Evolutionary conservation across 2,888 invertebrate species (phyloP), one percentile per base, ranked within the genome.

Genomic region (Tenthredo notha): DNA sequence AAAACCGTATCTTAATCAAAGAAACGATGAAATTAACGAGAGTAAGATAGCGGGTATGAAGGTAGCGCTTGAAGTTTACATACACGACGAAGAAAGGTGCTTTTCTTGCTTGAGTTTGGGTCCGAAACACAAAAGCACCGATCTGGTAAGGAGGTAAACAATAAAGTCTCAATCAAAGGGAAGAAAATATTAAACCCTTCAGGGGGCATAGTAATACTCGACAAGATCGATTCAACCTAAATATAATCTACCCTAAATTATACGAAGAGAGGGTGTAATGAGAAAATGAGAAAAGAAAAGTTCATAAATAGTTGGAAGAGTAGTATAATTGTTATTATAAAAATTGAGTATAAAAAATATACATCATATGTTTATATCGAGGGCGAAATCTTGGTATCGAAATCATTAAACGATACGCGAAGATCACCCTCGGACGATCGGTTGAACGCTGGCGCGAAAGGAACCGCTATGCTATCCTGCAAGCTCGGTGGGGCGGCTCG

Each of bases 121-220:
- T 12, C n/a, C 21, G 43, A n/a, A 43, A 43, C 43, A 67, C 29
- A 67, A 67, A 33, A 25, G 29, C 67, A 1, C 6, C 6, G 67
- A 18, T 67, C 33, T 67, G 29, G 67, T 33, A 43, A 43, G 74
- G n/a, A 21, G 40, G 74, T 43, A 43, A 74, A 74, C 74, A 74
- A 74, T 74, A 43, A 43, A 74, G 74, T 74, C 43, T 37, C 18
- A 37, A n/a, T 37, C 70, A 70, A 70, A 70, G 18, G 70, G 37
- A 70, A 33, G 33, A 37, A 37, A 70, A 70, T 70, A 37, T 40
- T 70, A 33, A 70, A 70, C 70, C 70, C 33, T 37, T n/a, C 33
- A 10, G 61, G 61, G 25, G 25, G 61, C 12, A 61, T 25, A 25
- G 61, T 25, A 10, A 61, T 25, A 61, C 12, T 25, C 61, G 61